Evolutionary conservation across 64 coral and sea anemone species (phyloP).

Genomic region (Porites australiensis): DNA sequence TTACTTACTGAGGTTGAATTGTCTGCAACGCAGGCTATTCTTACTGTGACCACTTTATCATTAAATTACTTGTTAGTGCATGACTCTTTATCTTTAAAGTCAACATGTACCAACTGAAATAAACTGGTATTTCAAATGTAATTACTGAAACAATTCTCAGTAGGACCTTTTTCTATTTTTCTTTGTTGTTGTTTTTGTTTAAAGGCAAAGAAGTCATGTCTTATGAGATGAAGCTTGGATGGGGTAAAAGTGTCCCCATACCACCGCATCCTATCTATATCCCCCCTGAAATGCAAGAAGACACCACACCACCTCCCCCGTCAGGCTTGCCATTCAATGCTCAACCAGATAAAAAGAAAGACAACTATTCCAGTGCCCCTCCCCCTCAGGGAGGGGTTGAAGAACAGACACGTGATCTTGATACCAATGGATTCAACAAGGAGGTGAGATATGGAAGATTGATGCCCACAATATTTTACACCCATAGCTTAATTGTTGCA

Average conservation of each 20-base stretch:
- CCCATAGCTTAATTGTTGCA: no score
- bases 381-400: constrained; percentile 32
- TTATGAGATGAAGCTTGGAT: constrained; percentile 99
- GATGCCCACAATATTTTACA: no score
- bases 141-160: no score
- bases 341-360: constrained; percentile 80
- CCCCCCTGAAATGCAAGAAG: constrained; percentile 99
- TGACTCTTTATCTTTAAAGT: no score
- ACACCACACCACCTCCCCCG: constrained; percentile 88
- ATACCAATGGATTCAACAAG: constrained; percentile 88
- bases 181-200: background rate
- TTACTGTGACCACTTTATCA: no score
- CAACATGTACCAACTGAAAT: no score
- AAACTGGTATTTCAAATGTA: no score
- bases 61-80: no score
- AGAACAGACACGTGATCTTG: constrained; percentile 61
- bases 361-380: constrained; percentile 56
- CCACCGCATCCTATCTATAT: constrained; percentile 99
- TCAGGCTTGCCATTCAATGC: constrained; percentile 98
- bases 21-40: no score
- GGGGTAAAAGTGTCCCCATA: constrained; percentile 97
- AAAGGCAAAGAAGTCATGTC: constrained; percentile 97
- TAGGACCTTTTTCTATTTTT: background rate
- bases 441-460: constrained; percentile 64
- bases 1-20: no score